Evolutionary conservation across 2,888 invertebrate genomes (phyloP).

Genomic region (Eledone cirrhosa): DNA sequence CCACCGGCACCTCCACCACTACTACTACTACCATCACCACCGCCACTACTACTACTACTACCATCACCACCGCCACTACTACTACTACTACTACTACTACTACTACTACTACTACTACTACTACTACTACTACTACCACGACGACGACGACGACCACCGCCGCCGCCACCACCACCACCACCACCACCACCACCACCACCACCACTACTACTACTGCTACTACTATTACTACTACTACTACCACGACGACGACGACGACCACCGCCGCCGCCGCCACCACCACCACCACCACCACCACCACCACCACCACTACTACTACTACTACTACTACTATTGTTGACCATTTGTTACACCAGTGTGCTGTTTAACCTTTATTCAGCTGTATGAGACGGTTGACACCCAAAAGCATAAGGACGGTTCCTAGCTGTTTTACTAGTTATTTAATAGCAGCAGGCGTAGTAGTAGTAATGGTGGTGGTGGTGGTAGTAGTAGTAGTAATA

Average conservation of each 20-base stretch:
- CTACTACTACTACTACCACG: conserved; percentile 32
- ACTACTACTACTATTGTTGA: no score
- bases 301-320: no score
- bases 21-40: no score
- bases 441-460: conserved; percentile 7
- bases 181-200: not conserved
- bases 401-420: no score
- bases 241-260: no score
- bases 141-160: conserved; percentile 31
- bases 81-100: conserved; percentile 33
- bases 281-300: no score
- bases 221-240: not conserved
- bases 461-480: no score
- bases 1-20: no score
- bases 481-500: conserved; percentile 37
- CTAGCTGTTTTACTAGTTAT: no score
- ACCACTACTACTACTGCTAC: not conserved
- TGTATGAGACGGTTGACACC: no score
- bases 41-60: conserved; percentile 30
- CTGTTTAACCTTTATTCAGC: no score
- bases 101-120: conserved; percentile 32
- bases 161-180: not conserved
- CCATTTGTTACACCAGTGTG: no score
- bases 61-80: conserved; percentile 15
- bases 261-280: not conserved